Base-by-base conservation (phyloP, 2,797 vertebrate species). In the Decapterus maruadsi region DNA sequence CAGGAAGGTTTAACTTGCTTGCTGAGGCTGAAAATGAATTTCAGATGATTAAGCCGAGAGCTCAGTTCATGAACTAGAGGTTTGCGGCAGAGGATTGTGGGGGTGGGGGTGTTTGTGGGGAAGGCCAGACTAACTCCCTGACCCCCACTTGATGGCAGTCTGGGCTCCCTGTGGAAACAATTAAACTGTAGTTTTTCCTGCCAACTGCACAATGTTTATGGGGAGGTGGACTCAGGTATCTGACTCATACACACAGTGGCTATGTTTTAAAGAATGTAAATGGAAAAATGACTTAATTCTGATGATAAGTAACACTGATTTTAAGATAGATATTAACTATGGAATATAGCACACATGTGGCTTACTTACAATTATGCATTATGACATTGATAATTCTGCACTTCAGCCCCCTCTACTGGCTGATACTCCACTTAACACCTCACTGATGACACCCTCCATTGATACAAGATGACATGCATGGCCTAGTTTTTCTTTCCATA, bases 341-440 rank as follows among this genome's bases (percentile, higher is more conserved):
- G 5, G 13, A 60, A 43, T n/a, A 26, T 17, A 26, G 12, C 17
- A 57, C 2, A 56, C 6, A 55, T 55, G 4, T 31, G 19, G 36
- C n/a, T 4, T 4, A 17, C 6, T n/a, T 14, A 16, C 17, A 59
- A 20, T 45, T 17, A 16, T 59, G 16, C 36, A 5, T 13, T 10
- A 17, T 55, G 36, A 19, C 2, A 29, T 8, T n/a, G 34, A 14
- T 45, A 56, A 0, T n/a, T 55, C 22, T 80, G 48, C 19, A 40
- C 14, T 46, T 72, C 51, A 79, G 70, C 11, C 0, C 26, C 66
- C 57, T 74, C 84, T 87, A 62, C 62, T 87, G 81, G 66, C 8
- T 8, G 16, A 50, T 5, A 46, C 5, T 51, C 6, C 2, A 36
- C 43, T 1, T 22, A 20, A 63, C 61, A 48, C 51, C 13, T 40